Conservation (phyloP, 2,797 vertebrate species). For the Sebastes hubbsi region DNA sequence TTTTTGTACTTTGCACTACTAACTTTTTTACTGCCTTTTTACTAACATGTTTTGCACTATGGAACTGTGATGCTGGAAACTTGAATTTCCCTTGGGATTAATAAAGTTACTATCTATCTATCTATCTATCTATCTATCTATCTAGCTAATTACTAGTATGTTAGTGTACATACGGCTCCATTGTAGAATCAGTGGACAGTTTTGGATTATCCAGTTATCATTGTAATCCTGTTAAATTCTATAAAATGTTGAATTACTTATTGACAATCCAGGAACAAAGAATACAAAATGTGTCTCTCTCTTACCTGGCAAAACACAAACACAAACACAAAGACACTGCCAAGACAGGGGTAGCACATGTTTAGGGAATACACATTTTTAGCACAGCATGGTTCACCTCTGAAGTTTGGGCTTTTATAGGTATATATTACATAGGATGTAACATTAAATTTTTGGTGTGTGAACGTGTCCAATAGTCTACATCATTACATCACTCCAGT, state of each 20-base stretch:
- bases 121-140: no score
- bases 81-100: rapidly evolving
- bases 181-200: neutral
- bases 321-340: neutral
- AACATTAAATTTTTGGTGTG: neutral
- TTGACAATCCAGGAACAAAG: neutral
- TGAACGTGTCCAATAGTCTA: neutral
- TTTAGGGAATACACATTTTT: neutral
- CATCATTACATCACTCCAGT: neutral
- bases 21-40: no score
- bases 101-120: no score
- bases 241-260: neutral
- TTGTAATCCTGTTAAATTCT: neutral
- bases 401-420: neutral
- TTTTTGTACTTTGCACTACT: no score
- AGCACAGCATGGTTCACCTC: neutral
- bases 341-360: neutral
- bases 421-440: neutral
- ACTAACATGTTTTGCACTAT: no score
- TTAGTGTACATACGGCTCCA: neutral
- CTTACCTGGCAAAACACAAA: neutral
- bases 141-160: neutral
- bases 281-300: neutral
- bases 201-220: neutral
- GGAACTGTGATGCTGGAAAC: no score